These are phyloP conservation scores for Psittacula derbiana DNA, from an alignment of 2,797 vertebrate species.

Conservation along the genomic window DNA sequence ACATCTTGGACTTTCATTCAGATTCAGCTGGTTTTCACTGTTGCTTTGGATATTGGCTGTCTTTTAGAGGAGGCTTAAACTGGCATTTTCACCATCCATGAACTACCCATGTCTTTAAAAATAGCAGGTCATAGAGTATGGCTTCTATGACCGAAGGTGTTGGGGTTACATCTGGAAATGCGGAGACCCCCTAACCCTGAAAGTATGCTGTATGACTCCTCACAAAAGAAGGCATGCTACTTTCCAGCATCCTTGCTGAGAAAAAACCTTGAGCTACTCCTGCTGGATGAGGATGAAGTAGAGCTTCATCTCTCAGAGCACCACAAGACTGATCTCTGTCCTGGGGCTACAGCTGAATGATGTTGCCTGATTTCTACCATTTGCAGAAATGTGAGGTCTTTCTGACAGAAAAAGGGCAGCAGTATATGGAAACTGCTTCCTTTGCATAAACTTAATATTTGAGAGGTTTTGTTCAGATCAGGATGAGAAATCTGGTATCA, in stretches of 20 bases:
- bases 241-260: not conserved
- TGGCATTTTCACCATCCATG: not conserved
- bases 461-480: not conserved
- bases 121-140: fast-evolving
- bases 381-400: not conserved
- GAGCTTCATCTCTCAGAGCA: not conserved
- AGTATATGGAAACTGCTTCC: not conserved
- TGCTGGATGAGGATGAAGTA: not conserved
- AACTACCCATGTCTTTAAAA: not conserved
- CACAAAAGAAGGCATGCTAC: not conserved
- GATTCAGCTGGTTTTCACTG: not conserved
- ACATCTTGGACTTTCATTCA: not conserved
- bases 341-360: not conserved
- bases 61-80: not conserved
- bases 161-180: not conserved
- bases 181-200: not conserved
- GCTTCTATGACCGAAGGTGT: not conserved
- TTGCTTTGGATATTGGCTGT: not conserved
- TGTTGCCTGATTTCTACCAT: not conserved
- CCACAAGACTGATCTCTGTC: not conserved
- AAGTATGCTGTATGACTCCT: fast-evolving
- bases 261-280: not conserved
- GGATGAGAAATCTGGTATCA: not conserved
- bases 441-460: not conserved
- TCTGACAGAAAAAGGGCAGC: not conserved